Evolutionary conservation across 2,113 vertebrate species (phyloP), one percentile per base, ranked within the genome.

Genomic region (Ranitomeya variabilis): DNA sequence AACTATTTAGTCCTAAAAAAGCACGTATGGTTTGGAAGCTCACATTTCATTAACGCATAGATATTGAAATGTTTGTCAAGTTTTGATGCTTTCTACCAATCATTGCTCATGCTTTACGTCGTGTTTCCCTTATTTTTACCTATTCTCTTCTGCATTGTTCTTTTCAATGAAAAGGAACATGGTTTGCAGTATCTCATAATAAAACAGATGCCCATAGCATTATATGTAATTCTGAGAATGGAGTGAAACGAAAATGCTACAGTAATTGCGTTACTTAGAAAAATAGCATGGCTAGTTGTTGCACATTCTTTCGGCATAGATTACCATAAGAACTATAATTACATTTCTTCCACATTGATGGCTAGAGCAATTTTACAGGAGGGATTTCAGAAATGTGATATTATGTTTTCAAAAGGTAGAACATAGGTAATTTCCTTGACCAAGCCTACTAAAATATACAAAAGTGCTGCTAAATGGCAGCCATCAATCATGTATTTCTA

Each of bases 111-210:
- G 80, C n/a, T 90, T 89, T 81, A 18, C 84, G 91, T 80, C 77
- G 26, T 73, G 23, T 15, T n/a, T 23, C 88, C 57, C 21, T 66
- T 90, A 87, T 71, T 90, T 76, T 90, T 89, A 88, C 90, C 85
- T 91, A 13, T 69, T 6, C 1, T n/a, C 86, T 87, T 66, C 89
- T 86, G n/a, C 13, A 84, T 66, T 89, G 69, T 79, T 90, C 55
- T 80, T 16, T 91, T 90, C 90, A 66, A 89, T 90, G 77, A 19
- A 90, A 16, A 76, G 74, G 52, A 89, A 90, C 90, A 81, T 79
- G 10, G 7, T n/a, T 82, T 67, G 23, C 80, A 84, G 73, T 87
- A 80, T 82, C 89, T 87, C 83, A 87, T 78, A 86, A 69, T 83
- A 90, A 90, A 90, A 52, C 86, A 90, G 89, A 87, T 83, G 80